Base-by-base conservation (phyloP, 2,113 vertebrate genomes). In the Callaeas wilsoni region DNA sequence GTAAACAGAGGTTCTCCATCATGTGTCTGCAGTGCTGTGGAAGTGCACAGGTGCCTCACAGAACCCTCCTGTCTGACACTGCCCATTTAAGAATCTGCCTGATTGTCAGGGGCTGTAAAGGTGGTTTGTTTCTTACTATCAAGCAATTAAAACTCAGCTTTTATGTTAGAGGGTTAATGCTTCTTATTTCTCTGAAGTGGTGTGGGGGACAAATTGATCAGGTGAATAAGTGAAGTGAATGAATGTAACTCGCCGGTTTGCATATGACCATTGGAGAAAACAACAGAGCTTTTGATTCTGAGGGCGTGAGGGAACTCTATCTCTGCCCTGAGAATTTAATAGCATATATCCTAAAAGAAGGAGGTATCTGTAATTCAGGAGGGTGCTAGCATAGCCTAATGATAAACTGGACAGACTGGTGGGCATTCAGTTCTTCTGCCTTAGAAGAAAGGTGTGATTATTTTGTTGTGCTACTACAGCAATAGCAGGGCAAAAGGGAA, bases 221-320 rank as follows among this genome's bases (percentile, higher is more conserved):
- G 30, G 33, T 11, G 27, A 71, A 67, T 4, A 7, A n/a, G 25
- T 23, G 16, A 39, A 80, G 32, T 17, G 9, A 44, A 32, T 20
- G 9, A 41, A 19, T 29, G 27, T 10, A 68, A 55, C 26, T 73
- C 5, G 0, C 7, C 26, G 7, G 9, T 71, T 83, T 57, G 29
- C 8, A 21, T 29, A 41, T 37, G 25, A 39, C 11, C 22, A 3
- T 57, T 49, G 25, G 27, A 77, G 46, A 67, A 76, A 89, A 80
- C 18, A 67, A 20, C n/a, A 29, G 41, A 47, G 29, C 21, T 84
- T 84, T 63, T 35, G 42, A 29, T 64, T 69, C 27, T 32, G 32
- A 60, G 27, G 32, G 18, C 1, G 1, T 30, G 26, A 63, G 17
- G 44, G 17, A 55, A 42, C 13, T 47, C 27, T 53, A 0, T 5